Conservation (phyloP, 2,888 invertebrate genomes). For the Temnothorax rugatulus region DNA sequence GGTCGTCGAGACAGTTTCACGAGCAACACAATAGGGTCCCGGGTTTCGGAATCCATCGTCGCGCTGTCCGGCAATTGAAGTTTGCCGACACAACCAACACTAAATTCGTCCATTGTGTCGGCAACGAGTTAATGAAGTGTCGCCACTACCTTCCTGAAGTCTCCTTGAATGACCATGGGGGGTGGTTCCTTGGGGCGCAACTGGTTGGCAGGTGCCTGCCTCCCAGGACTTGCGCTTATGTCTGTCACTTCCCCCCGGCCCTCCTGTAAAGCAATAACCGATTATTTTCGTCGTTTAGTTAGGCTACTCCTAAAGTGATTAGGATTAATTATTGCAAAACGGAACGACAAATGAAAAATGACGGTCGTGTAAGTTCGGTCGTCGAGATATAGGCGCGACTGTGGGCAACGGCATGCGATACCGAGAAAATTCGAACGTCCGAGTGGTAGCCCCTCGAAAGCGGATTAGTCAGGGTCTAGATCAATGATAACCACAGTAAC, state of each 20-base stretch:
- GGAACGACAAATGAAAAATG: slow-evolving; percentile 23
- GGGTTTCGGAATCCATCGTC: slow-evolving; percentile 41
- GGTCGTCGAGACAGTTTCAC: slow-evolving; percentile 45
- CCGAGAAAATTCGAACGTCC: not conserved
- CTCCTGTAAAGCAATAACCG: slow-evolving; percentile 88
- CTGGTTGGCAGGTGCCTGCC: slow-evolving; percentile 90
- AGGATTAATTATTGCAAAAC: not conserved
- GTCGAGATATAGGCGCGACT: not conserved
- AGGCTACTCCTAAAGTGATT: not conserved
- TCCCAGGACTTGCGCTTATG: slow-evolving; percentile 95
- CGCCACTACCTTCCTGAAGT: slow-evolving; percentile 93
- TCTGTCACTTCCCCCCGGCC: slow-evolving; percentile 97
- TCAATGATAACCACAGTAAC: slow-evolving; percentile 30
- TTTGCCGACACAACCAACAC: slow-evolving; percentile 42
- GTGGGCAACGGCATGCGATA: not conserved
- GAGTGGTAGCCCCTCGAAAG: not conserved
- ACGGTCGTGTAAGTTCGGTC: not conserved
- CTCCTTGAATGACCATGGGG: slow-evolving; percentile 95
- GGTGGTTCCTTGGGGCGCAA: slow-evolving; percentile 89
- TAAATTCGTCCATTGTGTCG: slow-evolving; percentile 44
- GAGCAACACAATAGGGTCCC: slow-evolving; percentile 23
- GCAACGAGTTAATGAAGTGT: slow-evolving; percentile 46
- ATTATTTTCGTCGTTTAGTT: not conserved
- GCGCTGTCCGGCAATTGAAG: slow-evolving; percentile 40
- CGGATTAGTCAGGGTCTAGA: slow-evolving; percentile 21